These are phyloP conservation scores for Cacatua alba DNA, from an alignment of 2,113 vertebrate species.

Conservation along the genomic window DNA sequence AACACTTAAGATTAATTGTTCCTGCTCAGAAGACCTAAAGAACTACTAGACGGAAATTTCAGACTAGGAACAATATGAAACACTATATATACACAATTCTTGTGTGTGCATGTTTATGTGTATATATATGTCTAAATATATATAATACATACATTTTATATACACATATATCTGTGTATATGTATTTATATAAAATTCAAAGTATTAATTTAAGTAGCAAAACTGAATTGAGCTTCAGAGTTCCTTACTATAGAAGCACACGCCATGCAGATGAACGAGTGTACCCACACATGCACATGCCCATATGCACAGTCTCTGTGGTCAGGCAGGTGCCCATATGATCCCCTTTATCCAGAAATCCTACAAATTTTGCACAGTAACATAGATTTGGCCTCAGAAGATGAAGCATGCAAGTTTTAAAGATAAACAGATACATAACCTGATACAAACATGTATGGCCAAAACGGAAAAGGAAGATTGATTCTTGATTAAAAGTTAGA, in stretches of 20 bases:
- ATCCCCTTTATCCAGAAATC: background rate
- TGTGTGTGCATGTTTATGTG: background rate
- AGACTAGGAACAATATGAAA: background rate
- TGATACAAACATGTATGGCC: background rate
- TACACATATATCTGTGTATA: fast-evolving
- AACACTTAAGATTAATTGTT: background rate
- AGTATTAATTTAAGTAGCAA: background rate
- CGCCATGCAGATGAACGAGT: background rate
- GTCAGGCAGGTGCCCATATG: background rate
- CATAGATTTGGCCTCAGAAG: background rate
- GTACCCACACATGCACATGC: fast-evolving
- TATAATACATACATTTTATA: background rate
- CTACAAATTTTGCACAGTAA: background rate
- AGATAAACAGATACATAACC: background rate
- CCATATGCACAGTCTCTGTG: background rate
- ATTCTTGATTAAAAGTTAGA: background rate
- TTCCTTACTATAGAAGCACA: background rate
- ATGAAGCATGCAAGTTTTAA: background rate
- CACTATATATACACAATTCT: background rate
- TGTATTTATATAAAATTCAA: background rate
- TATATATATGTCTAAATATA: background rate
- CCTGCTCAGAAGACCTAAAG: background rate
- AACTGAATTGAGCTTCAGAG: background rate
- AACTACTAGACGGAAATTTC: background rate
- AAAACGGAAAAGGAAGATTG: background rate